Percentiles rank a stretch among this genome's conserved stretches.
Evolutionary conservation across 2,888 invertebrate genomes (phyloP).

Genomic region (Stenodera caucasica): DNA sequence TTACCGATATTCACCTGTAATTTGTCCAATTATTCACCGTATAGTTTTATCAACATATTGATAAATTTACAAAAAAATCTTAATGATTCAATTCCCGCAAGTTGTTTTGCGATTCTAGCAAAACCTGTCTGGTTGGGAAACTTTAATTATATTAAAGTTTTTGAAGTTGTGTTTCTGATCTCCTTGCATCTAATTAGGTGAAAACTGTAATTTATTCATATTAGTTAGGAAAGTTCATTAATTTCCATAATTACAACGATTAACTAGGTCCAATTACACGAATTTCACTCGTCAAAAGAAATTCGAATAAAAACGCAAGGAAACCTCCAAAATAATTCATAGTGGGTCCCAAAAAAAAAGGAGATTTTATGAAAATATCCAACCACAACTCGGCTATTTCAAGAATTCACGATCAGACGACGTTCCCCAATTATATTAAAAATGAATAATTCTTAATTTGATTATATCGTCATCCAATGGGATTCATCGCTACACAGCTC

Average conservation of each 20-base stretch:
- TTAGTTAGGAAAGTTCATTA: conserved; percentile 9
- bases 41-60: not conserved
- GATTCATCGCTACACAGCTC: too few relatives aligned
- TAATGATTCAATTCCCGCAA: not conserved
- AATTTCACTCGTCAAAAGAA: conserved; percentile 14
- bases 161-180: not conserved
- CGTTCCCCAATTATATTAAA: not conserved
- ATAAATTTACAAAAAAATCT: conserved; percentile 10
- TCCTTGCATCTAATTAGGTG: conserved; percentile 12
- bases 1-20: not conserved
- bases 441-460: not conserved
- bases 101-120: too few relatives aligned
- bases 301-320: not conserved
- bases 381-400: too few relatives aligned
- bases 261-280: conserved; percentile 11
- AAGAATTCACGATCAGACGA: too few relatives aligned
- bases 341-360: too few relatives aligned
- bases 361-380: not conserved
- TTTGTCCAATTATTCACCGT: not conserved
- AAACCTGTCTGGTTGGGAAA: too few relatives aligned
- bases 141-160: conserved; percentile 13
- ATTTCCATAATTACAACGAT: conserved; percentile 16
- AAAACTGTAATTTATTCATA: conserved; percentile 10
- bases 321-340: too few relatives aligned
- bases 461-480: too few relatives aligned